These are phyloP conservation scores for Chironomus tepperi DNA, from an alignment of 1,140 invertebrate genomes.

Conservation along the genomic window DNA sequence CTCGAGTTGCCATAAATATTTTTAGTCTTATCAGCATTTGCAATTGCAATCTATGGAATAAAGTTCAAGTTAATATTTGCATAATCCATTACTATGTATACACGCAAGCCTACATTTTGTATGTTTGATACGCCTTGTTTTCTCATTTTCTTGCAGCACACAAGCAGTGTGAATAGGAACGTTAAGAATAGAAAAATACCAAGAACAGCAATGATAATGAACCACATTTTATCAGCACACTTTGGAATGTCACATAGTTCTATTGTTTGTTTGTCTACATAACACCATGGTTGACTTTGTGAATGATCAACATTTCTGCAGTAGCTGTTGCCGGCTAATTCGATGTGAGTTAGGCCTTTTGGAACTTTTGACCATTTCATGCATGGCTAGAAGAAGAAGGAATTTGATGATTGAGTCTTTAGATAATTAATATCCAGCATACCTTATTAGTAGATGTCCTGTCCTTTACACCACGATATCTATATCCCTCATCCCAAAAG, in stretches of 20 bases:
- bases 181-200: constrained; percentile 36
- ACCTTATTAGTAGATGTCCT: constrained; percentile 56
- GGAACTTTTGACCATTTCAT: constrained; percentile 73
- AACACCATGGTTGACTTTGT: constrained; percentile 85
- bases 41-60: constrained; percentile 47
- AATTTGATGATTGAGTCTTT: neutral
- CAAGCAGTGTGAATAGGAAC: constrained; percentile 39
- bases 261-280: constrained; percentile 55
- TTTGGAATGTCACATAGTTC: constrained; percentile 77
- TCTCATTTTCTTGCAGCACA: constrained; percentile 46
- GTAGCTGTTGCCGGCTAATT: constrained; percentile 79
- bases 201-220: constrained; percentile 44
- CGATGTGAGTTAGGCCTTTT: constrained; percentile 64
- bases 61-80: constrained; percentile 24
- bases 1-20: constrained; percentile 65
- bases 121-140: constrained; percentile 50
- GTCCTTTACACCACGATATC: constrained; percentile 71
- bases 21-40: constrained; percentile 53
- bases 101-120: constrained; percentile 44
- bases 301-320: constrained; percentile 83
- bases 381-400: constrained; percentile 45
- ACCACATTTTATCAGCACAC: constrained; percentile 61
- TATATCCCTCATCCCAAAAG: constrained; percentile 72
- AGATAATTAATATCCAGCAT: neutral
- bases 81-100: too few relatives aligned